Evolutionary conservation across 2,888 invertebrate species (phyloP).

Genomic region (Holacanthella duospinosa): DNA sequence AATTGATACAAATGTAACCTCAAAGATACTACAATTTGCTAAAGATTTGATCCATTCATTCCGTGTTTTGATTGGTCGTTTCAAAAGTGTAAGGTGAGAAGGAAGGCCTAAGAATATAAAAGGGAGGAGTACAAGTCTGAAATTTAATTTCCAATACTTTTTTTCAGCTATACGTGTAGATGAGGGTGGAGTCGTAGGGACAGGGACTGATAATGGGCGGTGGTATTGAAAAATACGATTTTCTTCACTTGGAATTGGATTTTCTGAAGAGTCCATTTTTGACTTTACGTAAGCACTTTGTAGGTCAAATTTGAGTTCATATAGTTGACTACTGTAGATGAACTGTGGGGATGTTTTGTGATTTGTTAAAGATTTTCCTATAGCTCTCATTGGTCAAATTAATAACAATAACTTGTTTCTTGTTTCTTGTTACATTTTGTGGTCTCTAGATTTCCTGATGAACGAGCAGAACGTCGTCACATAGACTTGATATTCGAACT

Average conservation of each 20-base stretch:
- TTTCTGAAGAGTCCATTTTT: not conserved
- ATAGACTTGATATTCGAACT: too few relatives aligned
- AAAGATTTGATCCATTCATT: not conserved
- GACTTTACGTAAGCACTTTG: not conserved
- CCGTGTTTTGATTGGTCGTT: not conserved
- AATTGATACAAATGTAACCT: not conserved
- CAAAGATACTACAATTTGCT: not conserved
- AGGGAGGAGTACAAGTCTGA: conserved; percentile 1
- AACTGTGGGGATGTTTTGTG: not conserved
- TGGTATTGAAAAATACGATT: too few relatives aligned
- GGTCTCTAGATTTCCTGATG: too few relatives aligned
- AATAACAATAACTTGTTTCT: too few relatives aligned
- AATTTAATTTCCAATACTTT: not conserved
- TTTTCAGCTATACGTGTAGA: not conserved
- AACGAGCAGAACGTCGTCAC: too few relatives aligned
- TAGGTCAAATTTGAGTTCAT: not conserved
- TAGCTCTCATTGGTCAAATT: too few relatives aligned
- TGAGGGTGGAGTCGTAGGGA: not conserved
- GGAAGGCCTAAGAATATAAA: not conserved
- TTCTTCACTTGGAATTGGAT: not conserved
- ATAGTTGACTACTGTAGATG: not conserved
- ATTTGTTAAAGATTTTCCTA: not conserved
- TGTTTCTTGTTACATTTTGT: too few relatives aligned
- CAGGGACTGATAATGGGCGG: not conserved
- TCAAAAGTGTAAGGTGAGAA: not conserved